Base-by-base conservation (phyloP, 2,113 vertebrate genomes). In the Podarcis cretensis region DNA sequence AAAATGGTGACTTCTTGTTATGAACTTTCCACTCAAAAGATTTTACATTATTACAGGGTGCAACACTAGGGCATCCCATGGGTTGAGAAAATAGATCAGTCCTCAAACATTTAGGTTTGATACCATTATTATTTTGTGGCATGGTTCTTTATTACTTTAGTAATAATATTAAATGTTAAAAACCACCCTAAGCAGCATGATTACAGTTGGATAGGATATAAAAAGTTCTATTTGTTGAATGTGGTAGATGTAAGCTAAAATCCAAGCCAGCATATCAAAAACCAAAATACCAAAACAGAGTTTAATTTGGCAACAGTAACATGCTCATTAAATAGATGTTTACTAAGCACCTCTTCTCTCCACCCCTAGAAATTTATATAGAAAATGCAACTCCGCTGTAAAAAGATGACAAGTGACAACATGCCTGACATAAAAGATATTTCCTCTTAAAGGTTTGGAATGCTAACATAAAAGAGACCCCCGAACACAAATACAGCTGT, bases 401-500 rank as follows among this genome's bases (percentile, higher is more conserved):
- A 10, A 81, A 57, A 87, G 57, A 80, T 30, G 68, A 80, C 65
- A 87, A 87, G 66, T 35, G 48, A 71, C 86, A 87, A 87, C 77
- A 87, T 27, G 77, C 54, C 43, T 73, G 78, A 80, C 66, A 40
- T 80, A 66, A 73, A 73, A 81, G 37, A 63, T 87, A 73, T 81
- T 37, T 81, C 40, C 20, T 32, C 37, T 84, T 40, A 21, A 27
- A 87, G 43, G 13, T 65, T 69, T 87, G 76, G 85, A 80, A 87
- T 48, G 65, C 37, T 54, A 80, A 87, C 76, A 87, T 87, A 69
- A 87, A 69, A 79, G 30, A 20, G 43, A 86, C 63, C 66, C 76
- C n/a, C 57, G 76, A 87, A 25, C 63, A 87, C 77, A 87, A 87
- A 69, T 63, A 87, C 76, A 87, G 85, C 65, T 87, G 85, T 71